Conservation (phyloP, 2,797 vertebrate genomes). For the Rhinichthys osculus region DNA sequence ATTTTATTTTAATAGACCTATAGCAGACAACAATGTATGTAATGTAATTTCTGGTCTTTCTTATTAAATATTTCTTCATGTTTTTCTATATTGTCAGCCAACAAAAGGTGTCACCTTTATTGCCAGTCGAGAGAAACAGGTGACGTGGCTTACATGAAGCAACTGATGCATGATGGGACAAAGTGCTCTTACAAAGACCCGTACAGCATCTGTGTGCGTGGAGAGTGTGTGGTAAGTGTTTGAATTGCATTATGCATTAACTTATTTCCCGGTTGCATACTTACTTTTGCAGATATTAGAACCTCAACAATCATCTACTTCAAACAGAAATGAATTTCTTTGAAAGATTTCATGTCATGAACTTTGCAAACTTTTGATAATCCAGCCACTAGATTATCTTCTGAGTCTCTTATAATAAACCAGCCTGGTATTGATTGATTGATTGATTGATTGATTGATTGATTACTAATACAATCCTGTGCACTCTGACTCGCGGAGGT, state of each 20-base stretch:
- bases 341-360: background rate
- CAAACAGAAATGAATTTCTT: background rate
- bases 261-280: background rate
- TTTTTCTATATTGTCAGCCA: slow-evolving; percentile 75
- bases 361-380: background rate
- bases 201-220: slow-evolving; percentile 94
- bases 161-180: slow-evolving; percentile 92
- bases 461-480: background rate
- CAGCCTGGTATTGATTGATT: background rate
- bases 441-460: background rate
- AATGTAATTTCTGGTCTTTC: background rate
- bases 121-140: slow-evolving; percentile 92
- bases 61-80: background rate
- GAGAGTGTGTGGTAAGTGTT: slow-evolving; percentile 94
- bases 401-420: background rate
- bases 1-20: background rate
- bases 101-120: slow-evolving; percentile 93
- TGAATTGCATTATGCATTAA: slow-evolving; percentile 3
- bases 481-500: background rate
- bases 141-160: slow-evolving; percentile 91
- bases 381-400: background rate
- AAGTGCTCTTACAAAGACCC: slow-evolving; percentile 95
- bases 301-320: background rate
- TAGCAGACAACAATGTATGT: background rate
- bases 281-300: background rate